Base-by-base conservation (phyloP, 2,797 vertebrate genomes). In the Pelodytes ibericus region DNA sequence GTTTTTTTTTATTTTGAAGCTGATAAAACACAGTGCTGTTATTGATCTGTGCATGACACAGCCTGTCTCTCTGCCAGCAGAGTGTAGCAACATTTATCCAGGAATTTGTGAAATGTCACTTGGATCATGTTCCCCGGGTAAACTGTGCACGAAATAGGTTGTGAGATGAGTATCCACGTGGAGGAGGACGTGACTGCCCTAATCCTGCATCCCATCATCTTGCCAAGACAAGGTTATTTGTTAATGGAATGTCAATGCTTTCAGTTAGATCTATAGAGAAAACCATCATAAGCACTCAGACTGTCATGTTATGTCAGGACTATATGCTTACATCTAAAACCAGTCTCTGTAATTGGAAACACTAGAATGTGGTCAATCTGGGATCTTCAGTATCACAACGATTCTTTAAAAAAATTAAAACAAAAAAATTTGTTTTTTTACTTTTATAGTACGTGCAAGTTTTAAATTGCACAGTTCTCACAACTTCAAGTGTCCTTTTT, bases 81-180 rank as follows among this genome's bases (percentile, higher is more conserved):
- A 92, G 85, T 90, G 85, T 89, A 92, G 90, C 90, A 93, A 93
- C 90, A 92, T 93, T 93, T 93, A 93, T 94, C 91, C 90, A 93
- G 89, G 93, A 93, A 91, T 93, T 93, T 93, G 90, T 90, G 89
- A 93, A 93, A 93, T 94, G 92, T 93, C 92, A 93, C 88, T 89
- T 1, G 85, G 90, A 92, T 94, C 91, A 91, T 93, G 90, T 91
- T 93, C 85, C 1, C 84, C 87, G 91, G 87, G 91, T 90, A 91
- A 93, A 91, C 88, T 88, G 85, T 88, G 85, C 83, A 86, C 89
- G 87, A 90, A 86, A 71, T 80, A 83, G 87, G 78, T 88, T 90
- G 87, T 84, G 80, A 81, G 84, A 81, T 77, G 72, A 86, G 85
- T 88, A 86, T 89, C 90, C 85, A 65, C 72, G 84, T 88, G 90